A percentile compares a stretch with the other conserved stretches of the same genome.
phyloP scores from a whole-genome alignment of 2,888 invertebrate genomes.

The Noctua fimbriata region DNA sequence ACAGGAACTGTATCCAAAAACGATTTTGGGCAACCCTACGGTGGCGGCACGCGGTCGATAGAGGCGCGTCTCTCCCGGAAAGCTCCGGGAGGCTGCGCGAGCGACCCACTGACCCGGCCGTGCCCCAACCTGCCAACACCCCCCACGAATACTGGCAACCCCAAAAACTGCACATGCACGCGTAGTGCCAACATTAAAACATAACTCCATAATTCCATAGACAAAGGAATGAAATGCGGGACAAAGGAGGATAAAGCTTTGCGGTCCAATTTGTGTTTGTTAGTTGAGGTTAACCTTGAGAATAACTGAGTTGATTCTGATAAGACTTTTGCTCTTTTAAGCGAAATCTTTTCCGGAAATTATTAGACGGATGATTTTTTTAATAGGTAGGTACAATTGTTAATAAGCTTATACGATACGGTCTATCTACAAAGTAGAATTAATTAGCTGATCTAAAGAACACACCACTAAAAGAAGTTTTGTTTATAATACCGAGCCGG shows the following conservation, averaged over 20 bases:
- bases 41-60: conserved; percentile 88
- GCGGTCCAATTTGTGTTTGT: background rate
- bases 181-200: conserved; percentile 64
- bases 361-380: background rate
- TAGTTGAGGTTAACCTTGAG: conserved; percentile 11
- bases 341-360: background rate
- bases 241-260: conserved; percentile 5
- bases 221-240: conserved; percentile 54
- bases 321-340: too few species aligned
- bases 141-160: conserved; percentile 74
- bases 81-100: conserved; percentile 90
- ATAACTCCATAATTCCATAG: conserved; percentile 24
- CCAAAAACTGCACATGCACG: conserved; percentile 76
- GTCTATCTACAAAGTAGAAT: background rate
- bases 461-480: conserved; percentile 23
- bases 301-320: background rate
- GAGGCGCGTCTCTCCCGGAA: conserved; percentile 87
- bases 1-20: conserved; percentile 2
- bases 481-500: conserved; percentile 48
- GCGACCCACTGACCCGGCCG: conserved; percentile 92
- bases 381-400: background rate
- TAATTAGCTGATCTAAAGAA: conserved; percentile 1
- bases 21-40: conserved; percentile 80
- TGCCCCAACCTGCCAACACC: conserved; percentile 73
- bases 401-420: background rate